A percentile compares a stretch with the other conserved stretches of the same genome.
These are phyloP conservation scores for Lithobates sylvaticus DNA, from an alignment of 2,797 vertebrate species.

Conservation along the genomic window DNA sequence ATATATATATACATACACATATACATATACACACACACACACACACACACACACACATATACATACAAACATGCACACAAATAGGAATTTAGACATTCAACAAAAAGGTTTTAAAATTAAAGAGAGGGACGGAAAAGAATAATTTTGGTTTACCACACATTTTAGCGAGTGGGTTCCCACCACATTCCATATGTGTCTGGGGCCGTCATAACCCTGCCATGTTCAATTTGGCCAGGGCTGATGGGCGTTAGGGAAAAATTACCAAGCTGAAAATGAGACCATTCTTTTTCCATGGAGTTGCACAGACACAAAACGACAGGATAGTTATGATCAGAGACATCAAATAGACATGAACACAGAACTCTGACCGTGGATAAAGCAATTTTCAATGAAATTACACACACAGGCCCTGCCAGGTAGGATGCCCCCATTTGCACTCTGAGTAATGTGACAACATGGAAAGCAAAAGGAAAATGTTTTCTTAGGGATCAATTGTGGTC, in stretches of 20 bases:
- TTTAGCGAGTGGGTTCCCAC: constrained; percentile 43
- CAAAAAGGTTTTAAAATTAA: constrained; percentile 8
- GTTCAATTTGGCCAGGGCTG: constrained; percentile 47
- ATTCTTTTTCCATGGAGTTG: constrained; percentile 42
- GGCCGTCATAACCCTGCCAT: constrained; percentile 48
- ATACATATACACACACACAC: no score
- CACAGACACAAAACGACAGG: constrained; percentile 26
- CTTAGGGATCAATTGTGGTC: constrained; percentile 22
- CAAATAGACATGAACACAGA: constrained; percentile 48
- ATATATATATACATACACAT: no score
- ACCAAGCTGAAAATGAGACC: constrained; percentile 29
- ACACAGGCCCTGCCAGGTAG: constrained; percentile 35
- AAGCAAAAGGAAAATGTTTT: constrained; percentile 39
- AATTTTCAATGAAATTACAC: constrained; percentile 39
- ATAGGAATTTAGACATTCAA: background rate
- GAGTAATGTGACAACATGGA: constrained; percentile 46
- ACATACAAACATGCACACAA: background rate
- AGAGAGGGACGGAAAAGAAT: constrained; percentile 22
- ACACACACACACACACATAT: no score
- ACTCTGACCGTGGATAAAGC: constrained; percentile 39
- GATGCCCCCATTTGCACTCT: constrained; percentile 38
- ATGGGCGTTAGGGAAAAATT: constrained; percentile 35
- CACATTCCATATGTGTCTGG: constrained; percentile 52
- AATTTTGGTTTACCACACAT: constrained; percentile 45
- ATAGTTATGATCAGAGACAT: constrained; percentile 40